Base-by-base conservation (phyloP, 2,797 vertebrate genomes). In the Alectoris magna region DNA sequence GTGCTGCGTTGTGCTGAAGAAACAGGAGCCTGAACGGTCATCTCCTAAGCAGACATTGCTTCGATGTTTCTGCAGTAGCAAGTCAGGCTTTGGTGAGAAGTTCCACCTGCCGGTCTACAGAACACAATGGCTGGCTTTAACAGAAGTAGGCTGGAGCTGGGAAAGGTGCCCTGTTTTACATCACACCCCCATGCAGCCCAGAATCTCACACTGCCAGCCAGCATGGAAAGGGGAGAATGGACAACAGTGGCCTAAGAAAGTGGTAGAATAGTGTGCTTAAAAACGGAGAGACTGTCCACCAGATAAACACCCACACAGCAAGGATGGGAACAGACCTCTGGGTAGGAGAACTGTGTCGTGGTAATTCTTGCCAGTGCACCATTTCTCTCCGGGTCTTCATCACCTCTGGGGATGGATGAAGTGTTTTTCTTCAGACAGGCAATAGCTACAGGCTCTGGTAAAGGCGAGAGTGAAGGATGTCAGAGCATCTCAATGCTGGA, bases 251-350 rank as follows among this genome's bases (percentile, higher is more conserved):
- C 48, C n/a, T 49, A 43, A 38, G 46, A 34, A 49, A 46, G 34
- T n/a, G 64, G 58, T 44, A 59, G 76, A 36, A 24, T 6, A 68
- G 26, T 0, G 7, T n/a, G 23, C 2, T 1, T 31, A 41, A 69
- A 62, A 67, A 18, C 53, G 51, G 12, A 72, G 31, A 77, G 15
- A 21, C 41, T 66, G 24, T 60, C 39, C 41, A 29, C 13, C 31
- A 19, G 15, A 14, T 27, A 39, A 72, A 62, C 60, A 68, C 31
- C 48, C 0, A 0, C 64, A 27, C 34, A 46, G 84, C 53, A 62
- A 43, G 55, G 81, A 53, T 76, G 75, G 59, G 59, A 34, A 82
- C 82, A 72, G 38, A 92, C 91, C 91, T 86, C 66, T 51, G 87
- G 60, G 87, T 86, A 72, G 60, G 29, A 92, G 24, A 72, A 56